Evolutionary conservation across 1,140 invertebrate species (phyloP), one percentile per base, ranked within the genome.

Genomic region (Leptinotarsa texana): DNA sequence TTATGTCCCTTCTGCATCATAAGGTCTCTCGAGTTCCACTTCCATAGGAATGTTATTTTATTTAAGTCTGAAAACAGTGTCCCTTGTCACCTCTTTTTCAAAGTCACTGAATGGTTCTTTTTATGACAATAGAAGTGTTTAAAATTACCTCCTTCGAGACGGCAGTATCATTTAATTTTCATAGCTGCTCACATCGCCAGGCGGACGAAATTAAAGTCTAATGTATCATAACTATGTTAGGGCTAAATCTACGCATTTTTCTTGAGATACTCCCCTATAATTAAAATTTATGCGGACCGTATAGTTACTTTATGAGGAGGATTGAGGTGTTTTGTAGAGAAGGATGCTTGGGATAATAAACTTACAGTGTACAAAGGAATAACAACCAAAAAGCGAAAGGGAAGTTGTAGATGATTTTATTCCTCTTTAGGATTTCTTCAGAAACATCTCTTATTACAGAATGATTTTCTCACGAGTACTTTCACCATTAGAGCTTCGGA

Each of bases 61-160:
- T 84, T 83, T 79, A 82, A 81, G 77, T 82, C 76, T 78, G 75
- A 74, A 78, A 79, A 79, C 78, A 74, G 79, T 71, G 79, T 83
- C 80, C 80, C 80, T 74, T 77, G 78, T 77, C 80, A 81, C 74
- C 82, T 80, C 82, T 84, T 82, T 82, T 81, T 83, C 82, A 80
- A 80, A 80, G 73, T 80, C 77, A 69, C 77, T 74, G 63, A 79
- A 80, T 78, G 78, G 78, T 78, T 83, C 77, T 81, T 82, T 81
- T 83, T 81, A 83, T 77, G 81, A 81, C 83, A 80, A 78, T 79
- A 80, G 82, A 84, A 84, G 83, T 84, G 83, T 84, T 84, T 84
- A 82, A 81, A 84, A 84, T 84, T 83, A 80, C 80, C 77, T 81
- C 82, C 82, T 74, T 48, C n/a, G 80, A 80, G 82, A 82, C 76